Conservation (phyloP, 2,888 invertebrate genomes). For the Papilio elwesi region DNA sequence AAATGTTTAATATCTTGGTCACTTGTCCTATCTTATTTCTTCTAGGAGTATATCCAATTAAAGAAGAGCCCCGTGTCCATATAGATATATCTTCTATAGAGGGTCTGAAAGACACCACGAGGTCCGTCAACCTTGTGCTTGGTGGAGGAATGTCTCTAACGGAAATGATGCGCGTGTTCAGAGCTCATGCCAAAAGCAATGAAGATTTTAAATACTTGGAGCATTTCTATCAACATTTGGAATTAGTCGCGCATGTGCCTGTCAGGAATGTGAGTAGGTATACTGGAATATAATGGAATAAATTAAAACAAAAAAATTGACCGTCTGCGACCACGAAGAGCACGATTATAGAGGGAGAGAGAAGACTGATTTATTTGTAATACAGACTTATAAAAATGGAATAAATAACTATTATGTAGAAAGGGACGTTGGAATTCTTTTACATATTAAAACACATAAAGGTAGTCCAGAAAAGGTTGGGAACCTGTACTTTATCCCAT, state of each 20-base stretch:
- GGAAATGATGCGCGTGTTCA: slow-evolving; percentile 80
- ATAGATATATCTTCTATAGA: slow-evolving; percentile 86
- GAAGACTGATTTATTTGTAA: too few species aligned
- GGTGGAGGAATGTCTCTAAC: slow-evolving; percentile 85
- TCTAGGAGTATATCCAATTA: slow-evolving; percentile 76
- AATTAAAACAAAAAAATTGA: too few species aligned
- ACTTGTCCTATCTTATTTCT: slow-evolving; percentile 24
- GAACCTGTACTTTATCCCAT: too few species aligned
- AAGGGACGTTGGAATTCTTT: too few species aligned
- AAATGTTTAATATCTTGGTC: neutral
- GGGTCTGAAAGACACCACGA: slow-evolving; percentile 69
- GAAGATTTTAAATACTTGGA: slow-evolving; percentile 84
- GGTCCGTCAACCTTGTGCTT: slow-evolving; percentile 74
- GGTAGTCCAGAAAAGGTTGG: too few species aligned
- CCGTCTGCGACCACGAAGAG: too few species aligned
- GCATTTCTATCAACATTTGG: slow-evolving; percentile 85
- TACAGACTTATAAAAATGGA: too few species aligned
- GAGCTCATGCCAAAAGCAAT: slow-evolving; percentile 63
- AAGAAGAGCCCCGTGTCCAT: slow-evolving; percentile 73
- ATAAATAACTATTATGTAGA: too few species aligned
- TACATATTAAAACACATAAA: too few species aligned
- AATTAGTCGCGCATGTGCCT: slow-evolving; percentile 88
- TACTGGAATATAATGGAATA: neutral
- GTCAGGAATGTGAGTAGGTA: slow-evolving; percentile 87
- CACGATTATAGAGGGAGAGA: too few species aligned